Evolutionary conservation across 1,140 invertebrate species (phyloP).

Genomic region (Apis dorsata): DNA sequence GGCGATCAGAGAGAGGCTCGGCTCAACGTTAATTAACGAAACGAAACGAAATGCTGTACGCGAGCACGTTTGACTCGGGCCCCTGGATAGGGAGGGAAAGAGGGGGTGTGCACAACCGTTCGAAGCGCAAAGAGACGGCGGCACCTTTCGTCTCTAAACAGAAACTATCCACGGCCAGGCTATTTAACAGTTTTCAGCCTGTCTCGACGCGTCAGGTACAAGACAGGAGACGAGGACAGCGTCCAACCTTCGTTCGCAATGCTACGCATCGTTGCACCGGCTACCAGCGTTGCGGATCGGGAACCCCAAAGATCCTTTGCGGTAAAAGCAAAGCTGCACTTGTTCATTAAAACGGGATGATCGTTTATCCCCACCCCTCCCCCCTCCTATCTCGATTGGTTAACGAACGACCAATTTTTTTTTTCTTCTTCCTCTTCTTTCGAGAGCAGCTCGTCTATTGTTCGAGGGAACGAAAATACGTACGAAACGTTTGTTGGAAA

Average conservation of each 20-base stretch:
- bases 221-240: conserved; percentile 59
- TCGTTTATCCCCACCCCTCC: conserved; percentile 21
- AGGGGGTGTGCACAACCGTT: conserved; percentile 38
- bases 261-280: conserved; percentile 50
- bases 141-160: conserved; percentile 63
- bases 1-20: conserved; percentile 47
- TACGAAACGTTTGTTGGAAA: conserved; percentile 18
- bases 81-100: not conserved
- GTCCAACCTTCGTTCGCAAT: conserved; percentile 38
- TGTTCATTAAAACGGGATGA: conserved; percentile 56
- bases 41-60: conserved; percentile 54
- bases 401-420: no score
- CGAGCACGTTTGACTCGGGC: conserved; percentile 19
- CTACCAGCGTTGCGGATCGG: not conserved
- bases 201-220: conserved; percentile 58
- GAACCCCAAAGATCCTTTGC: conserved; percentile 45
- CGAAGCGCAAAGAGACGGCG: conserved; percentile 58
- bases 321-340: conserved; percentile 43
- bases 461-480: not conserved
- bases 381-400: not conserved
- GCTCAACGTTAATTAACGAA: conserved; percentile 76
- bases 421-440: not conserved
- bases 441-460: conserved; percentile 16
- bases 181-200: conserved; percentile 59
- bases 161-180: conserved; percentile 53